phyloP scores from a whole-genome alignment of 2,113 vertebrate species.

The Rhipidura dahli region DNA sequence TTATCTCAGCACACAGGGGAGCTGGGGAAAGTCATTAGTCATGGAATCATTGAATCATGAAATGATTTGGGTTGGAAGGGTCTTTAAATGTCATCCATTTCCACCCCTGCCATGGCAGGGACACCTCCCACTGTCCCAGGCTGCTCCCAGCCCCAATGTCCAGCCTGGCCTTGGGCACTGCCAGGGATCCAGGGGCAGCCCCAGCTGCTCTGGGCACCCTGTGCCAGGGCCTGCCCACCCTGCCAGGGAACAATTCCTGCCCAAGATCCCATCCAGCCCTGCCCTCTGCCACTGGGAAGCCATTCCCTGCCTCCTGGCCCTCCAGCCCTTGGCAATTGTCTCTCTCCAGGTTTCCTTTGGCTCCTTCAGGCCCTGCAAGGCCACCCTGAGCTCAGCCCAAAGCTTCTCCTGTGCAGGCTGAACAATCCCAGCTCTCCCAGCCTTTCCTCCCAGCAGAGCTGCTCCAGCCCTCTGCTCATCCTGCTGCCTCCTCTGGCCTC shows the following conservation, averaged over 20 bases:
- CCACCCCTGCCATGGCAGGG: background rate
- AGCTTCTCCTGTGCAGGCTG: background rate
- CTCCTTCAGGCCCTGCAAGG: background rate
- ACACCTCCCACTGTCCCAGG: background rate
- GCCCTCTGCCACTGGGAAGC: background rate
- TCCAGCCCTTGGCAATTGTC: fast-evolving
- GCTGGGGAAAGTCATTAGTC: background rate
- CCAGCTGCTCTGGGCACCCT: background rate
- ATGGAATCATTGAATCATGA: fast-evolving
- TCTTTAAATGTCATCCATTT: fast-evolving
- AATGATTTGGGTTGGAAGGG: background rate
- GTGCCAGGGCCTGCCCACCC: background rate
- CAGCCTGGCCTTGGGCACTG: background rate
- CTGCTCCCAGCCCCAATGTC: background rate
- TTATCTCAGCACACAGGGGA: background rate
- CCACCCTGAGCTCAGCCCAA: background rate
- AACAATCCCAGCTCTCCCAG: background rate
- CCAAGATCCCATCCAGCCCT: background rate
- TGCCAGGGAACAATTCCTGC: background rate
- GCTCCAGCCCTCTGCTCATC: background rate
- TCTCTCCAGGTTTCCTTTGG: background rate
- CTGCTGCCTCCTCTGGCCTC: background rate
- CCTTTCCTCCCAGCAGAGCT: background rate
- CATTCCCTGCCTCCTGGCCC: background rate
- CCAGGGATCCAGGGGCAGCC: background rate